Percentiles rank a stretch among this genome's conserved stretches.
Evolutionary conservation across 1,140 invertebrate species (phyloP).

Genomic region (Schlechtendalia chinensis): DNA sequence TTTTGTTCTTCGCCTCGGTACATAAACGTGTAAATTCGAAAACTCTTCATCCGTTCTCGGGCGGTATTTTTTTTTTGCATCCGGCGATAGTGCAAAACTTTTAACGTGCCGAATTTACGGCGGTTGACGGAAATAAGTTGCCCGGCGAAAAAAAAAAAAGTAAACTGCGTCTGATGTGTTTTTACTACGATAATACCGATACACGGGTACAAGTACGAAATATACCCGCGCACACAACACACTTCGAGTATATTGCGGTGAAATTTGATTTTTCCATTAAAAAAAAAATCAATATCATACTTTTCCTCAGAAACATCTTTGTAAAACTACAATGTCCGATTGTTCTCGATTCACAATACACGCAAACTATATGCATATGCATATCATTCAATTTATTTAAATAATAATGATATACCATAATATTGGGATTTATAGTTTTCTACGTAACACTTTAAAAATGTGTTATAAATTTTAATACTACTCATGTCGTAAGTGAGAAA

Average conservation of each 20-base stretch:
- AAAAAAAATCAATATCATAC: background rate
- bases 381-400: too few species aligned
- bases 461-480: too few species aligned
- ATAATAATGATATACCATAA: too few species aligned
- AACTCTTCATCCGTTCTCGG: background rate
- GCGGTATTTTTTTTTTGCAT: background rate
- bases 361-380: too few species aligned
- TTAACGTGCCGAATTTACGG: background rate
- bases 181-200: background rate
- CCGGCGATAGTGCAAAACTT: background rate
- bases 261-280: constrained; percentile 32
- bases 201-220: background rate
- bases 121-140: background rate
- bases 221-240: background rate
- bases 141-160: background rate
- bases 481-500: too few species aligned
- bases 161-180: background rate
- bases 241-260: background rate
- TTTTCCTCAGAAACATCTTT: too few species aligned
- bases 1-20: background rate
- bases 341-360: too few species aligned
- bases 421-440: too few species aligned
- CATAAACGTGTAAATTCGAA: constrained; percentile 9
- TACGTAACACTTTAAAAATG: too few species aligned
- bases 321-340: too few species aligned